phyloP scores from a whole-genome alignment of 2,888 invertebrate genomes.

The Rutpela maculata region DNA sequence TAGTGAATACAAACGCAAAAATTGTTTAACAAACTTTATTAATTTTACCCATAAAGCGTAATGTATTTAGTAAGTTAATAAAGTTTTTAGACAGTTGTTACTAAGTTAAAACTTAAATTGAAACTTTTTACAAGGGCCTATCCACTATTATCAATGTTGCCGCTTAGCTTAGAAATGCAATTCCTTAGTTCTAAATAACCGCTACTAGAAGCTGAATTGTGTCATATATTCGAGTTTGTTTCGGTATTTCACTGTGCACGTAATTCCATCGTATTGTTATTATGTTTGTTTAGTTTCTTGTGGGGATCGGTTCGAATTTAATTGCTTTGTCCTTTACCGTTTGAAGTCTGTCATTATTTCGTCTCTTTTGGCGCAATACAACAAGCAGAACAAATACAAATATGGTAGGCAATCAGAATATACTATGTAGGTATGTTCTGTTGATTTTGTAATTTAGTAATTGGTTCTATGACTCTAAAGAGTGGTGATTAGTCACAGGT shows the following conservation, averaged over 20 bases:
- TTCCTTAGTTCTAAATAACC: not conserved
- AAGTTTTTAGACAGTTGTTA: too few species aligned
- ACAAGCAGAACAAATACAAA: not conserved
- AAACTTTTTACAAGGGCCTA: too few species aligned
- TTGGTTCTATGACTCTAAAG: not conserved
- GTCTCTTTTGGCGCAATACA: not conserved
- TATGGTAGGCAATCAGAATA: not conserved
- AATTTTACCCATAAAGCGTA: too few species aligned
- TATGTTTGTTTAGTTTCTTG: conserved; percentile 17
- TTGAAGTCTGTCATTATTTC: conserved; percentile 11
- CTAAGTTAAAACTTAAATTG: too few species aligned
- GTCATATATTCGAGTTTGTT: not conserved
- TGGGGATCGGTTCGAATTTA: conserved; percentile 7
- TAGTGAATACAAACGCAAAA: too few species aligned
- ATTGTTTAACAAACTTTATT: too few species aligned
- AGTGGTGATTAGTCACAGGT: not conserved
- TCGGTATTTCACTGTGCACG: too few species aligned
- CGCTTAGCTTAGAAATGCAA: not conserved
- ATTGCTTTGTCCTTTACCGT: conserved; percentile 4
- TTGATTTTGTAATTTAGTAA: not conserved
- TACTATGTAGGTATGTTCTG: not conserved
- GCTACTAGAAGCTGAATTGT: not conserved
- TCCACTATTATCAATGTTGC: not conserved
- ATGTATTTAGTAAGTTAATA: too few species aligned
- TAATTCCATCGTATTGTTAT: conserved; percentile 5